phyloP scores from a whole-genome alignment of 2,113 vertebrate species.

The Rhinoderma darwinii region DNA sequence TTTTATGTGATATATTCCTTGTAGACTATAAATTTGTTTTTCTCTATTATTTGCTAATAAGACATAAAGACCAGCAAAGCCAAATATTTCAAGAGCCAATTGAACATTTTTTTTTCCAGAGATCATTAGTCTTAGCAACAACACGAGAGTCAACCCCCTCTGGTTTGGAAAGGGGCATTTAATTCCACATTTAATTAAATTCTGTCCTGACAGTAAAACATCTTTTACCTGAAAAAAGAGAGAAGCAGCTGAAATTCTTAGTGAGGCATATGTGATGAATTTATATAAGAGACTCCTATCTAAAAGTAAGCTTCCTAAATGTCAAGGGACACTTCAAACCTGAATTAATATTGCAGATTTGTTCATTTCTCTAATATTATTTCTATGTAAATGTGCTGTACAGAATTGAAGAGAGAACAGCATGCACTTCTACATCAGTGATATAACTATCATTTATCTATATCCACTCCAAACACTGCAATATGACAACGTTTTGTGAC shows the following conservation, averaged over 20 bases:
- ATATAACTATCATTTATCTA: slow-evolving; percentile 59
- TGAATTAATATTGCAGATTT: slow-evolving; percentile 53
- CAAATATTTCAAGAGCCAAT: not conserved
- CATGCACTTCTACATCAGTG: not conserved
- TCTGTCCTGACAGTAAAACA: slow-evolving; percentile 42
- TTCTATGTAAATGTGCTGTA: slow-evolving; percentile 53
- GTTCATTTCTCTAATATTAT: slow-evolving; percentile 57
- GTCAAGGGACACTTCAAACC: slow-evolving; percentile 50
- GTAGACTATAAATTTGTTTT: not conserved
- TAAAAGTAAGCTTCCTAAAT: slow-evolving; percentile 44
- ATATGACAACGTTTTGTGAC: slow-evolving; percentile 57
- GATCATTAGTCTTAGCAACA: slow-evolving; percentile 19
- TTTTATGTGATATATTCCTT: not conserved
- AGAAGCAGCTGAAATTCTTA: slow-evolving; percentile 45
- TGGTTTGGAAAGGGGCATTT: not conserved
- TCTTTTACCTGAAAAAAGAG: not conserved
- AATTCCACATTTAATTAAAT: slow-evolving; percentile 23
- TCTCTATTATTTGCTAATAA: slow-evolving; percentile 4
- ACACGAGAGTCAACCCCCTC: not conserved
- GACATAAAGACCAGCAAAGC: not conserved
- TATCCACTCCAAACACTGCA: slow-evolving; percentile 31
- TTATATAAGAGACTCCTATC: slow-evolving; percentile 53
- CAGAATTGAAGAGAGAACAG: slow-evolving; percentile 50
- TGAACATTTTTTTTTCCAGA: slow-evolving; percentile 14
- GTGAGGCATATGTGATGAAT: not conserved